Evolutionary conservation across 2,797 vertebrate genomes (phyloP), one percentile per base, ranked within the genome.

Genomic region (Bovichtus diacanthus): DNA sequence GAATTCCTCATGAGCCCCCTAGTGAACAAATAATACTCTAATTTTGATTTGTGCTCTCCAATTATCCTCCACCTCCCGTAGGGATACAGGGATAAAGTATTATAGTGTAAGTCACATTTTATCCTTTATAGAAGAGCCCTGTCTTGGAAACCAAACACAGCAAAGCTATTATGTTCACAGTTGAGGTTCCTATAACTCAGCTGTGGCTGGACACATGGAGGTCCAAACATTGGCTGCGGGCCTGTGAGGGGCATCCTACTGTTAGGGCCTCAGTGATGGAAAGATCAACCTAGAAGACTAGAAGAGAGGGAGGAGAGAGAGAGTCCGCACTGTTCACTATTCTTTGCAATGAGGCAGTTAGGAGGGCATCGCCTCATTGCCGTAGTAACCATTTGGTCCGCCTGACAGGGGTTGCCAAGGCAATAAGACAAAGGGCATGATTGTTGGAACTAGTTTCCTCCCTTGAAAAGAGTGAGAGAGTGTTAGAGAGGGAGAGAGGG

Each of bases 371-470:
- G 91, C 92, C 87, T 92, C 87, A 91, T 94, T 82, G 77, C 94
- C 77, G 74, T 93, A 91, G 94, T 80, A 95, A 95, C 94, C 91
- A 91, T 93, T 94, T 93, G 90, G 92, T 92, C 80, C 71, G 90
- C 89, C 90, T 93, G 92, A 94, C 88, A 80, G 75, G 83, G 87
- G 90, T 93, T 95, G 94, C 94, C 93, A 94, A 90, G 91, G 93
- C 82, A 55, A 92, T 85, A 83, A 92, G 92, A 96, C 95, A 96
- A 96, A 95, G 95, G 87, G 80, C 87, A 86, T 51, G 81, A 95
- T 96, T 96, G 94, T 95, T 93, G 90, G 85, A 83, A 87, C 88
- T 74, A 86, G 91, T 94, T 95, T 95, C 90, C 87, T 95, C 91
- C 85, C 86, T 87, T 93, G 91, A 94, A 93, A 95, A 86, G 90